Evolutionary conservation across 2,888 invertebrate species (phyloP), one percentile per base, ranked within the genome.

Genomic region (Drosophila paranaensis): DNA sequence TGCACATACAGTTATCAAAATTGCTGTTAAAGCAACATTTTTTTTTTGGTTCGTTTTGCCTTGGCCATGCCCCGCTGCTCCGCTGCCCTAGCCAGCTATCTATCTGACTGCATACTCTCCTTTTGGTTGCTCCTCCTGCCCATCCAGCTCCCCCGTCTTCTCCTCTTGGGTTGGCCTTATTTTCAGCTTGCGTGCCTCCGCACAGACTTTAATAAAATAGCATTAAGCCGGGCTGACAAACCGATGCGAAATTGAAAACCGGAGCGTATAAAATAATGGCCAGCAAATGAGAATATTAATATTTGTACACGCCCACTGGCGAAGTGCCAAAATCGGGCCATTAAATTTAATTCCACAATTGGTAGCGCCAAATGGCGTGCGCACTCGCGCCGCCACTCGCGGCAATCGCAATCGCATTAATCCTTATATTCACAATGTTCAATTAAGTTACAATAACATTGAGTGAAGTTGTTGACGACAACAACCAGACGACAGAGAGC

Each of bases 201-300:
- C 42, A 60, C 45, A 53, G 51, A 53, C 20, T 62, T 81, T 73
- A 74, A 83, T 74, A 83, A 77, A 79, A 76, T 61, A 48, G 66
- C 71, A 74, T 75, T 79, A 79, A 74, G 69, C 71, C 50, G 55
- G 33, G 60, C 64, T 58, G 60, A 51, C 50, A 64, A 65, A 78
- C 51, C 69, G 75, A 45, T 25, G 54, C 45, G 67, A 66, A 66
- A 62, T 51, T 51, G 50, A 63, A 69, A 82, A 57, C 53, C 54
- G 43, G 65, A 46, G 40, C 43, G 68, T 74, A 75, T 67, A 74
- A 76, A 80, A 81, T 74, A 83, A 81, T 65, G 71, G 46, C 61
- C 72, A 70, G 72, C 70, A 81, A 81, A 83, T 86, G 87, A 64
- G 71, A 77, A 81, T 83, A 84, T 84, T 84, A 86, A 84, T 84